phyloP scores from a whole-genome alignment of 2,113 vertebrate species.

The Trematomus loennbergii region DNA sequence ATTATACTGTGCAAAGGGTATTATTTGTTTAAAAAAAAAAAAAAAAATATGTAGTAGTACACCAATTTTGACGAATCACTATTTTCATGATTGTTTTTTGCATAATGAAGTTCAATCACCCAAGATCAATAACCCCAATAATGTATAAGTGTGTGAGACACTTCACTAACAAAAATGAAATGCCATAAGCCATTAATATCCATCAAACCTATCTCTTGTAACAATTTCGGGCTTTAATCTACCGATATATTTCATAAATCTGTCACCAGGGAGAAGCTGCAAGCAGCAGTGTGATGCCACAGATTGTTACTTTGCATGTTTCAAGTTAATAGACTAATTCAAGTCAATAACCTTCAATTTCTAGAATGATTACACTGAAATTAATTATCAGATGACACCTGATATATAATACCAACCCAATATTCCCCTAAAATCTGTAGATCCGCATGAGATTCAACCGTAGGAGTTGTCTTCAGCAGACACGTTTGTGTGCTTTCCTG shows the following conservation, averaged over 20 bases:
- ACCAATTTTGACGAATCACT: no score
- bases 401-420: conserved; percentile 24
- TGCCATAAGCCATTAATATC: not conserved
- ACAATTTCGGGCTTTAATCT: not conserved
- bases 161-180: not conserved
- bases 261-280: conserved; percentile 7
- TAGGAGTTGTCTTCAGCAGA: conserved; percentile 49
- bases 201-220: not conserved
- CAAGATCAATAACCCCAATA: not conserved
- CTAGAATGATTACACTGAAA: not conserved
- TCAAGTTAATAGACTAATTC: not conserved
- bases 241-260: not conserved
- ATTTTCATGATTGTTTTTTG: not conserved
- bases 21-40: not conserved
- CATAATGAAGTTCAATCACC: not conserved
- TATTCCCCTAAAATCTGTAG: not conserved
- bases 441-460: conserved; percentile 33
- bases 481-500: conserved; percentile 51
- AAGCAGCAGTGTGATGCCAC: not conserved
- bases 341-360: conserved; percentile 9
- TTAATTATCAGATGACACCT: conserved; percentile 5
- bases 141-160: not conserved
- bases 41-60: no score
- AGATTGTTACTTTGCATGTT: not conserved
- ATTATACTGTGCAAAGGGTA: not conserved